These are phyloP conservation scores for Cephus cinctus DNA, from an alignment of 1,140 invertebrate species.

Conservation along the genomic window DNA sequence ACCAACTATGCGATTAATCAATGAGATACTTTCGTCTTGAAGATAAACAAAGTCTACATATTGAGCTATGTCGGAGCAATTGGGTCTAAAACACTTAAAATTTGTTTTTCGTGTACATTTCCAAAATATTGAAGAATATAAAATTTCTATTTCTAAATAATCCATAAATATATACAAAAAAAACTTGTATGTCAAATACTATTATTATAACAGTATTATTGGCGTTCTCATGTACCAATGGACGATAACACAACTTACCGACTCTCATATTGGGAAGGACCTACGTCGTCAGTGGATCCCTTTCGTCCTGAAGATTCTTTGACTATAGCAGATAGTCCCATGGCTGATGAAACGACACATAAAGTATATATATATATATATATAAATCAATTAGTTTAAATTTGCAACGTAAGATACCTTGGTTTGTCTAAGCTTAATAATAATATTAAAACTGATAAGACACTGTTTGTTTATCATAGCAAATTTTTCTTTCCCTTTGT, in stretches of 20 bases:
- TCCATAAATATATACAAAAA: not conserved
- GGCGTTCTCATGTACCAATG: conserved; percentile 54
- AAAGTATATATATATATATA: conserved; percentile 27
- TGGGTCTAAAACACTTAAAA: too few species aligned
- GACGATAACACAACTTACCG: conserved; percentile 61
- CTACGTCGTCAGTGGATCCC: conserved; percentile 28
- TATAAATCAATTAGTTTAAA: too few species aligned
- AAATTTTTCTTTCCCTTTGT: too few species aligned
- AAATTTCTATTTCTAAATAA: not conserved
- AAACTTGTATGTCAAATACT: too few species aligned
- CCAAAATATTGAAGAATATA: too few species aligned
- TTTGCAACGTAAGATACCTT: too few species aligned
- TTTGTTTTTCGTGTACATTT: too few species aligned
- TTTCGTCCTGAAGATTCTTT: conserved; percentile 31
- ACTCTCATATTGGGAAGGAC: conserved; percentile 58
- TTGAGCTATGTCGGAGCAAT: too few species aligned
- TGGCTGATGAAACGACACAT: conserved; percentile 42
- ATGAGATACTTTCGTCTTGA: too few species aligned
- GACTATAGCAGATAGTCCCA: conserved; percentile 22
- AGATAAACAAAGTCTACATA: too few species aligned
- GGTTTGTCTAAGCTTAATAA: too few species aligned
- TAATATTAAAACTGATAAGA: not conserved
- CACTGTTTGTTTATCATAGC: not conserved
- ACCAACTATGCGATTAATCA: too few species aligned
- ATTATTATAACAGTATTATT: conserved; percentile 52